Evolutionary conservation across 2,797 vertebrate genomes (phyloP), one percentile per base, ranked within the genome.

Genomic region (Onychomys leucogaster): DNA sequence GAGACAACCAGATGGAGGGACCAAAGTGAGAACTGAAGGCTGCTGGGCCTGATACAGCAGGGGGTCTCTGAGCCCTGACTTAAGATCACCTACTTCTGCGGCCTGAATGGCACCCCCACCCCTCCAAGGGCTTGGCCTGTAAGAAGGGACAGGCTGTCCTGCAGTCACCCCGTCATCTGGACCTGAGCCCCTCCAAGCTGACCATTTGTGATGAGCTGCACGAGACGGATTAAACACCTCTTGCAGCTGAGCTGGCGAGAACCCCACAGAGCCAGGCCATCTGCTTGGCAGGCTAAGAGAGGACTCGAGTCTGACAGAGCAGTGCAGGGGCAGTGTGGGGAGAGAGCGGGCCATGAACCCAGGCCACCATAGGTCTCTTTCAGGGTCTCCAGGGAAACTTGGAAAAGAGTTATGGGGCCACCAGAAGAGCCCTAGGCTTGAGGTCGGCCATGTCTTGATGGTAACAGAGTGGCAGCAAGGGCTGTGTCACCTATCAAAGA

Each of bases 151-250:
- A 63, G 57, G 93, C 73, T 76, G 43, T 89, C 90, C 91, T 57
- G 32, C n/a, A 12, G 86, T 52, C 71, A 85, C 63, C 82, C 82
- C 55, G 67, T 80, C 49, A 63, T 25, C 49, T 17, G 67, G 92
- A 91, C 19, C 84, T 1, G 27, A 59, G 69, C 43, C 55, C 6
- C 13, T 32, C 41, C 29, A 65, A 89, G 46, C 41, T 32, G 90
- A n/a, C 89, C 77, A 43, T 95, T 90, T 96, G 96, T 46, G 92
- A 73, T 73, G 76, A 85, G 75, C 90, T 41, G 17, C 57, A 41
- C 0, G 32, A 76, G 55, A 52, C 0, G 4, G 80, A 88, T 93
- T n/a, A 94, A 84, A 87, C 71, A 71, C 57, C 85, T 94, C 52
- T 93, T 90, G 93, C 93, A 80, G 91, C 89, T 34, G 82, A 95